Conservation (phyloP, 2,113 vertebrate genomes). For the Leiothrix lutea region DNA sequence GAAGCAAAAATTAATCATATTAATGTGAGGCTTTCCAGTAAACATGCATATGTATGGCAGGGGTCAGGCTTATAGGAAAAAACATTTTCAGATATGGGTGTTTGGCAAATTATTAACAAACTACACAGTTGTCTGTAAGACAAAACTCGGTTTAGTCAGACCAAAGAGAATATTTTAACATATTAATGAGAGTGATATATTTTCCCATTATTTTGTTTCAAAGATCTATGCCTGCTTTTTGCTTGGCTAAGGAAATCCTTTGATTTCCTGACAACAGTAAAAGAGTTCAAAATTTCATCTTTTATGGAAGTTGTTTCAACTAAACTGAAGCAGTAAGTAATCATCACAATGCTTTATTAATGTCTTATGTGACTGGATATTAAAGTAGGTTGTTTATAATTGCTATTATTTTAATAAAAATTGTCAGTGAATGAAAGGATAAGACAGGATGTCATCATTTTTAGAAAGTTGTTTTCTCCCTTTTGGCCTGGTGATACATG, state of each 20-base stretch:
- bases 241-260: not conserved
- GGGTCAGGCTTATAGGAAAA: not conserved
- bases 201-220: not conserved
- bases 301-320: not conserved
- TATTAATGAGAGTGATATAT: not conserved
- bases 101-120: not conserved
- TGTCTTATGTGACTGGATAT: not conserved
- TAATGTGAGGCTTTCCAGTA: not conserved
- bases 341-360: not conserved
- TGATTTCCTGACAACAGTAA: not conserved
- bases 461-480: not conserved
- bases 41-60: not conserved
- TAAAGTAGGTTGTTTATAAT: not conserved
- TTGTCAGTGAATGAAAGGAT: not conserved
- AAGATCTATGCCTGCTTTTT: not conserved
- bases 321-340: not conserved
- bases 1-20: not conserved
- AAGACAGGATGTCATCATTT: not conserved
- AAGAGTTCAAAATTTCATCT: not conserved
- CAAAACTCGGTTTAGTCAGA: not conserved
- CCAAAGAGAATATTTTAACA: not conserved
- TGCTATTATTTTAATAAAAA: not conserved
- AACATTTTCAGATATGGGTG: not conserved
- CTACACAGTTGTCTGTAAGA: not conserved
- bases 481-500: not conserved